These are phyloP conservation scores for Leucophenga montana DNA, from an alignment of 2,888 invertebrate species.

Conservation along the genomic window DNA sequence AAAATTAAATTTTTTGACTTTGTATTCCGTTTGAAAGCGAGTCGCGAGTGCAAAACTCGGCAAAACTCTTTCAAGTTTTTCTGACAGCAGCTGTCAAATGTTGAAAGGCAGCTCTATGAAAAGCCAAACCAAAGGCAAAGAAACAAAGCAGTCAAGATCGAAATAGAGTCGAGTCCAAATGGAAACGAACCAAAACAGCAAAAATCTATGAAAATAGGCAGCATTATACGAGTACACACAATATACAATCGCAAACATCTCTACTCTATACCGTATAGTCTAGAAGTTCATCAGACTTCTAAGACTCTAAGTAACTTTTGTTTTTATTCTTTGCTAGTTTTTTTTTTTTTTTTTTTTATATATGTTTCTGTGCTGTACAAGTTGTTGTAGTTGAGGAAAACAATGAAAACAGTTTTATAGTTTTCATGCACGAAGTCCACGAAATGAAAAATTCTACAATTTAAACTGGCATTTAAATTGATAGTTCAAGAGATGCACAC, in stretches of 20 bases:
- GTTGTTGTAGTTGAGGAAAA: slow-evolving; percentile 37
- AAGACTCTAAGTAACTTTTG: neutral
- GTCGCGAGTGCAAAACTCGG: slow-evolving; percentile 48
- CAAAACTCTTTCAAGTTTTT: slow-evolving; percentile 62
- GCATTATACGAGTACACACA: slow-evolving; percentile 12
- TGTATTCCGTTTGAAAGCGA: neutral
- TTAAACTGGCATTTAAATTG: slow-evolving; percentile 71
- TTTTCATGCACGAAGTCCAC: slow-evolving; percentile 66
- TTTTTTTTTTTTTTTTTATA: neutral
- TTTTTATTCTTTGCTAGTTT: neutral
- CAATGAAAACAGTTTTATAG: slow-evolving; percentile 64
- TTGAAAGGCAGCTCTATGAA: slow-evolving; percentile 55
- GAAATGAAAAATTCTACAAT: slow-evolving; percentile 69
- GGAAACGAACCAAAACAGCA: neutral
- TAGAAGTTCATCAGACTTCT: neutral
- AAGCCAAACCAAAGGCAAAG: neutral
- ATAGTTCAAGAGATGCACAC: slow-evolving; percentile 71
- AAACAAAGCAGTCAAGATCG: slow-evolving; percentile 11
- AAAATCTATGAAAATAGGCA: slow-evolving; percentile 21
- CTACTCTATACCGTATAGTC: neutral
- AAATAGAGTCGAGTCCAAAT: neutral
- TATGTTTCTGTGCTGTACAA: neutral
- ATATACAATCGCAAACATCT: slow-evolving; percentile 17
- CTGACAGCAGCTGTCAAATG: slow-evolving; percentile 66
- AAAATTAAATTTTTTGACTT: slow-evolving; percentile 21